A percentile compares a stretch with the other conserved stretches of the same genome.
Evolutionary conservation across 2,113 vertebrate genomes (phyloP).

Genomic region (Falco punctatus): DNA sequence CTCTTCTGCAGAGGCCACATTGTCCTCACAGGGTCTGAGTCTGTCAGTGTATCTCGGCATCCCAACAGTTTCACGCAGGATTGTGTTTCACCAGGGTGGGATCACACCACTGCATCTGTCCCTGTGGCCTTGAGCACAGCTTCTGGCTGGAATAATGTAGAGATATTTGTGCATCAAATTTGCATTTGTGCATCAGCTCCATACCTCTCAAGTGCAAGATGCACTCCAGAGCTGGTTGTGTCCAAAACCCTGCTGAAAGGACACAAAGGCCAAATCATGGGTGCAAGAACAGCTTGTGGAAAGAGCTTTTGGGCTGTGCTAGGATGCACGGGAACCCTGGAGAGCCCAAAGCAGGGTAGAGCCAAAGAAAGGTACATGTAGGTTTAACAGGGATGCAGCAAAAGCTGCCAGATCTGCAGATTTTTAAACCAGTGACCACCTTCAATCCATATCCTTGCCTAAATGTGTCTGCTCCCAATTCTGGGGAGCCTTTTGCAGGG

Average conservation of each 20-base stretch:
- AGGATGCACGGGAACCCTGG: not conserved
- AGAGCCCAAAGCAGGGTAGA: not conserved
- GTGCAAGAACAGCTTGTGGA: not conserved
- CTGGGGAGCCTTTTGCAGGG: not conserved
- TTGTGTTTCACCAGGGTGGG: not conserved
- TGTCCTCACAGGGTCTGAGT: not conserved
- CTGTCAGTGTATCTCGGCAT: not conserved
- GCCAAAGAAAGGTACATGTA: fast-evolving
- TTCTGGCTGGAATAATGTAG: not conserved
- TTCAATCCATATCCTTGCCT: not conserved
- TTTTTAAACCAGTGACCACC: not conserved
- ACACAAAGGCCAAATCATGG: not conserved
- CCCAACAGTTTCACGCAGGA: not conserved
- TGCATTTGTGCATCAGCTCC: not conserved
- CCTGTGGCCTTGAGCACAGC: not conserved
- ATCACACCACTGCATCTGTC: not conserved
- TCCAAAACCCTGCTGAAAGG: not conserved
- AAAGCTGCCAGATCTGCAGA: not conserved
- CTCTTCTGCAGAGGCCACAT: not conserved
- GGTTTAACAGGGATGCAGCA: not conserved
- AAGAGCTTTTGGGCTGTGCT: not conserved
- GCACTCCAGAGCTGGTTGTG: not conserved
- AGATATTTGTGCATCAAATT: not conserved
- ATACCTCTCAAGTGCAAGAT: not conserved
- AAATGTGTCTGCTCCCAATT: not conserved